A percentile compares a stretch with the other conserved stretches of the same genome.
These are phyloP conservation scores for Euzophera pinguis DNA, from an alignment of 2,888 invertebrate genomes.

Conservation along the genomic window DNA sequence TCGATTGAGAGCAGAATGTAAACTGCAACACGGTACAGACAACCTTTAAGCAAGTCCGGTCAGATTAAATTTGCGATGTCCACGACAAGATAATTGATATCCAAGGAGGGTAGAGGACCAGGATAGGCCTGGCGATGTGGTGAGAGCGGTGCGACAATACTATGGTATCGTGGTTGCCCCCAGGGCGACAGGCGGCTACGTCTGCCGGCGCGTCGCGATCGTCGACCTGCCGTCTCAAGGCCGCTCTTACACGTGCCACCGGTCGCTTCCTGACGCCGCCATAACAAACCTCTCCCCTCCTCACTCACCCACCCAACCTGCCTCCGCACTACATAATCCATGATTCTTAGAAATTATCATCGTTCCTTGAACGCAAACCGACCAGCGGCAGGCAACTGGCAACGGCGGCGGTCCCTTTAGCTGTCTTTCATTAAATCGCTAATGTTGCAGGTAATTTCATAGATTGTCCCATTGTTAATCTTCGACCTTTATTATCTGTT, in stretches of 20 bases:
- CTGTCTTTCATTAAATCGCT: too few species aligned
- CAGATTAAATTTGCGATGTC: neutral
- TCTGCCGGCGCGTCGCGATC: conserved; percentile 55
- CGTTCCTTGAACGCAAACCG: conserved; percentile 13
- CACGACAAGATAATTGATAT: conserved; percentile 19
- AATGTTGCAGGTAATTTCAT: too few species aligned
- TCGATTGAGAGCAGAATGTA: conserved; percentile 25
- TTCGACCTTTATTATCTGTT: too few species aligned
- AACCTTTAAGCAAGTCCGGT: conserved; percentile 29
- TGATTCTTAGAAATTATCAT: conserved; percentile 26
- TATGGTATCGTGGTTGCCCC: conserved; percentile 45
- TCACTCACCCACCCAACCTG: conserved; percentile 39
- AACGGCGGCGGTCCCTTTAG: too few species aligned
- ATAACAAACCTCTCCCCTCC: conserved; percentile 70
- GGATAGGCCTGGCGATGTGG: conserved; percentile 26
- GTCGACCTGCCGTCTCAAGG: conserved; percentile 74
- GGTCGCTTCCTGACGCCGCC: conserved; percentile 72
- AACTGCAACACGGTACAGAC: conserved; percentile 38
- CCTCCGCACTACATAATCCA: conserved; percentile 29
- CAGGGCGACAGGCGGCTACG: conserved; percentile 50
- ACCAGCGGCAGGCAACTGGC: neutral
- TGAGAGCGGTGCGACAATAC: conserved; percentile 41
- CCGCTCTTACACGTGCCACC: conserved; percentile 73
- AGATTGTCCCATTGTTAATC: too few species aligned
- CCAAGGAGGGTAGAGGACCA: conserved; percentile 16